A percentile compares a stretch with the other conserved stretches of the same genome.
Evolutionary conservation across 2,888 invertebrate genomes (phyloP).

Genomic region (Monochamus alternatus): DNA sequence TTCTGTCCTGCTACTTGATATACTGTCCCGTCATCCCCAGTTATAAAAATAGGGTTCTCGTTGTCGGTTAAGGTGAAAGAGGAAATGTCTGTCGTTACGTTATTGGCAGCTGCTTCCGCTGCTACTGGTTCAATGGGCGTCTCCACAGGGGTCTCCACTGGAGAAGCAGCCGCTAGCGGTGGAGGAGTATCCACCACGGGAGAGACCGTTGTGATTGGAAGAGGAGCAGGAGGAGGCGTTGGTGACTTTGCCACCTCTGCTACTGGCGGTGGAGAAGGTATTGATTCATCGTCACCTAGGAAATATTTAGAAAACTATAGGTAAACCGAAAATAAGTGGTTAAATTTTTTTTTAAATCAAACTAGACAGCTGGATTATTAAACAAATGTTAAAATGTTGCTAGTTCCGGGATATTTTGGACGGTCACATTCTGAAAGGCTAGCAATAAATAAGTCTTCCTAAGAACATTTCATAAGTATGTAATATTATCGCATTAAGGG

Average conservation of each 20-base stretch:
- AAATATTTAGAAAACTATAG: not conserved
- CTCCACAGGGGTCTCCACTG: constrained; percentile 15
- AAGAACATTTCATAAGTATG: no score
- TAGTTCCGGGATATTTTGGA: no score
- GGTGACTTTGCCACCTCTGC: not conserved
- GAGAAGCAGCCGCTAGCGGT: constrained; percentile 31
- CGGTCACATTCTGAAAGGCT: no score
- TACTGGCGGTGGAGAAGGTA: constrained; percentile 15
- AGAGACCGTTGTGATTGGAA: constrained; percentile 29
- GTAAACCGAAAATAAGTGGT: no score
- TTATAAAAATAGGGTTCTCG: constrained; percentile 82
- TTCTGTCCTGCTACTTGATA: constrained; percentile 84
- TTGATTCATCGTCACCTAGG: constrained; percentile 21
- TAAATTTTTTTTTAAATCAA: no score
- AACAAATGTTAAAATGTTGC: no score
- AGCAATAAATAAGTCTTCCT: no score
- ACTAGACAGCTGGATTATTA: no score
- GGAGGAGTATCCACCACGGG: constrained; percentile 32
- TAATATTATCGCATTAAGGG: no score
- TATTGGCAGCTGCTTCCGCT: not conserved
- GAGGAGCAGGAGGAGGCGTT: not conserved
- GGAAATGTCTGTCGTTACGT: constrained; percentile 59
- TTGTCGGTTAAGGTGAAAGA: constrained; percentile 62
- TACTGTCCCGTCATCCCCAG: constrained; percentile 88
- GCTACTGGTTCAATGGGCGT: not conserved